Percentiles rank a stretch among this genome's conserved stretches.
phyloP scores from a whole-genome alignment of 2,888 invertebrate species.

The Phalangium opilio region DNA sequence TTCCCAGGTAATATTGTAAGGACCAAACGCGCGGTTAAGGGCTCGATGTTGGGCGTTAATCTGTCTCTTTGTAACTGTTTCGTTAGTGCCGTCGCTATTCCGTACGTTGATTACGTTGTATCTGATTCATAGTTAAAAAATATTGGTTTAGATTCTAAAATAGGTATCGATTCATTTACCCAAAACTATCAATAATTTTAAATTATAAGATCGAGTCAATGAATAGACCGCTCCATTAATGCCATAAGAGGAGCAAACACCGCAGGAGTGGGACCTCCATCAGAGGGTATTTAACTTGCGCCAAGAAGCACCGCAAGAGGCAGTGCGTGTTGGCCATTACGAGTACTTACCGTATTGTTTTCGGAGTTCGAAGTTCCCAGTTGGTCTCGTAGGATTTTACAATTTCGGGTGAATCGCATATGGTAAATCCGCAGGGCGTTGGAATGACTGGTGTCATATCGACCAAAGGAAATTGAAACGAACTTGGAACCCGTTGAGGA shows the following conservation, averaged over 20 bases:
- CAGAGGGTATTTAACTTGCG: too few species aligned
- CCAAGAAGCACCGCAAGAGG: too few species aligned
- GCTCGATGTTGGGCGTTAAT: constrained; percentile 23
- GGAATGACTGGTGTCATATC: not conserved
- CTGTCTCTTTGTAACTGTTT: constrained; percentile 23
- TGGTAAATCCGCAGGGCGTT: constrained; percentile 1
- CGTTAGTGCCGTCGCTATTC: constrained; percentile 24
- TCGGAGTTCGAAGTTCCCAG: constrained; percentile 3
- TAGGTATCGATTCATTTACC: too few species aligned
- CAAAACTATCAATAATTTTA: too few species aligned
- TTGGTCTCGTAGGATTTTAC: not conserved
- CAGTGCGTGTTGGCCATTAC: too few species aligned
- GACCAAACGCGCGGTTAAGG: constrained; percentile 23
- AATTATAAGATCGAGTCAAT: too few species aligned
- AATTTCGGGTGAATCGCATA: constrained; percentile 2
- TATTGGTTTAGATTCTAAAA: too few species aligned
- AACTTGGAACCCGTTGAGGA: too few species aligned
- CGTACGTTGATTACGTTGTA: constrained; percentile 26
- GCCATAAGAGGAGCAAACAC: too few species aligned
- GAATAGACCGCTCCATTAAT: too few species aligned
- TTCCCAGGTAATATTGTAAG: constrained; percentile 26
- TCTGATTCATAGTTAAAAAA: constrained; percentile 6
- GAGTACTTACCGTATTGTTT: constrained; percentile 1
- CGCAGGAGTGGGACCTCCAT: too few species aligned
- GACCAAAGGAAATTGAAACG: not conserved